These are phyloP conservation scores for Mohoua ochrocephala DNA, from an alignment of 2,113 vertebrate species.

Conservation along the genomic window DNA sequence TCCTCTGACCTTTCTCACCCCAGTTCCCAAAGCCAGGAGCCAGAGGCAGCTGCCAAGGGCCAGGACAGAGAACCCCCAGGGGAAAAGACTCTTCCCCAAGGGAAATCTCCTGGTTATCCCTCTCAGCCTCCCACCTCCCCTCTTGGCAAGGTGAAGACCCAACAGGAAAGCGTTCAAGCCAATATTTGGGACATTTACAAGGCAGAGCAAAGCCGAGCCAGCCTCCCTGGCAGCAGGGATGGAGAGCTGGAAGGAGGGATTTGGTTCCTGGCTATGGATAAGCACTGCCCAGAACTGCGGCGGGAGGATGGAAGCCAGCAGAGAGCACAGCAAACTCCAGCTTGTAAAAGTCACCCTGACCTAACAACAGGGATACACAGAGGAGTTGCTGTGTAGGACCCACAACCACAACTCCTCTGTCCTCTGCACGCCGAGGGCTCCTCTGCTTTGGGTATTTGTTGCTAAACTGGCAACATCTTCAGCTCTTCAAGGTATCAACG, in stretches of 20 bases:
- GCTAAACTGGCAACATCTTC: neutral
- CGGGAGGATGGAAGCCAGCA: neutral
- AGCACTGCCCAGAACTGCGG: neutral
- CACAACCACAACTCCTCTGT: neutral
- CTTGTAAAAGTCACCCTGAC: neutral
- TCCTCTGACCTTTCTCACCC: neutral
- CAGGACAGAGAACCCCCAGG: neutral
- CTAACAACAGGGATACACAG: neutral
- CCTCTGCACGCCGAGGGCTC: neutral
- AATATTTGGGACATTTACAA: fast-evolving
- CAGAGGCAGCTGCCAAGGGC: neutral
- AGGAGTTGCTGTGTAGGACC: neutral
- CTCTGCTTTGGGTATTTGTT: neutral
- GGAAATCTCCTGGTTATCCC: neutral
- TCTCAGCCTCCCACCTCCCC: neutral
- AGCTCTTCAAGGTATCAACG: neutral
- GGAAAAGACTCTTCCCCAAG: neutral
- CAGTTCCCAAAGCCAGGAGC: neutral
- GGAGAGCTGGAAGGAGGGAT: neutral
- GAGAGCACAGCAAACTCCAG: neutral
- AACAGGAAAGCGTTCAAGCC: neutral
- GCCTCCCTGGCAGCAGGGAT: neutral
- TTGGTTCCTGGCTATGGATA: neutral
- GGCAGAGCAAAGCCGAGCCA: neutral
- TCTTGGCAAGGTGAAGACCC: neutral